phyloP scores from a whole-genome alignment of 2,888 invertebrate species.

The Phortica magna region DNA sequence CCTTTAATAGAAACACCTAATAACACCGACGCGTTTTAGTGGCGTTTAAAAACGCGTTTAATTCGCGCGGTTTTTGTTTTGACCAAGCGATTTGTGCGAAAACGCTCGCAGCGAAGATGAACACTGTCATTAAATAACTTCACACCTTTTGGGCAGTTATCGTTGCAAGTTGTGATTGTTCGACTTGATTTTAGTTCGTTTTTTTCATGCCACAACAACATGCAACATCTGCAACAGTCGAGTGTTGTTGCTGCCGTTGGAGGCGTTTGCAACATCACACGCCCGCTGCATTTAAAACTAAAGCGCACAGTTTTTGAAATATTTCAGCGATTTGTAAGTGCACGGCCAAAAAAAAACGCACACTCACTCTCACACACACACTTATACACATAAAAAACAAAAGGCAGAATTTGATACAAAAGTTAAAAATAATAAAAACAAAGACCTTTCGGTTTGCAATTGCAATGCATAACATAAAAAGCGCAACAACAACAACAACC shows the following conservation, averaged over 20 bases:
- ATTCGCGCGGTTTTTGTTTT: constrained; percentile 34
- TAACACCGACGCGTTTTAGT: constrained; percentile 1
- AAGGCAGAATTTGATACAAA: constrained; percentile 34
- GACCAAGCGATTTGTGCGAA: not conserved
- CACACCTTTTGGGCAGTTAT: constrained; percentile 68
- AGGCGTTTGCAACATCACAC: constrained; percentile 55
- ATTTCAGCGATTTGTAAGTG: constrained; percentile 68
- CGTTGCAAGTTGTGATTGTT: constrained; percentile 54
- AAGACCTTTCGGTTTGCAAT: constrained; percentile 51
- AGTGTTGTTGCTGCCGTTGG: constrained; percentile 30
- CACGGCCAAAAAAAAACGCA: constrained; percentile 36
- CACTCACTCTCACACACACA: not conserved
- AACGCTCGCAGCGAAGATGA: constrained; percentile 30
- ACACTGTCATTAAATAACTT: constrained; percentile 74
- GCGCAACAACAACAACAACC: constrained; percentile 40
- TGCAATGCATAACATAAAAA: constrained; percentile 53
- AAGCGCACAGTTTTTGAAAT: constrained; percentile 66
- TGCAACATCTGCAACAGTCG: not conserved
- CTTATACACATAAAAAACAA: constrained; percentile 55
- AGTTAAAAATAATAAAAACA: not conserved
- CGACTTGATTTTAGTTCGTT: not conserved
- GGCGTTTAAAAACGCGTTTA: constrained; percentile 47
- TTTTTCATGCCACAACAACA: constrained; percentile 21
- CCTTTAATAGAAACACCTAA: not conserved
- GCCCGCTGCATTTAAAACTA: constrained; percentile 55